Evolutionary conservation across 2,113 vertebrate species (phyloP).

Genomic region (Rostratula benghalensis): DNA sequence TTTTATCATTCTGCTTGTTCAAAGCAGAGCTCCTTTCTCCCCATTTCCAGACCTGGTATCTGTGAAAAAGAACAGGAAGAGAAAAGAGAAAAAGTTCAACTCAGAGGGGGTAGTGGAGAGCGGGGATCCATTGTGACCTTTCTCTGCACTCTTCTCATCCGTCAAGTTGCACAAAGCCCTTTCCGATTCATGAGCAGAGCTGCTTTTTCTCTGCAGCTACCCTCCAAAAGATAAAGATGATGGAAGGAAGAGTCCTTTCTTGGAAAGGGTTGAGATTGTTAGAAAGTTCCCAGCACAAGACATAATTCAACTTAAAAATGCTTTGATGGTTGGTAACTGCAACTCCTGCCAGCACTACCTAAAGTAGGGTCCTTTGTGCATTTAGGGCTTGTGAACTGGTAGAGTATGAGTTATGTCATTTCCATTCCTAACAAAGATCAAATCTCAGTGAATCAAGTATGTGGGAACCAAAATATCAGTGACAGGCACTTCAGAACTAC

Average conservation of each 20-base stretch:
- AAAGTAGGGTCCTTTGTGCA: not conserved
- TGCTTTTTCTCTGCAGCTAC: not conserved
- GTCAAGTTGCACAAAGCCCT: not conserved
- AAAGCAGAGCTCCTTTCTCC: not conserved
- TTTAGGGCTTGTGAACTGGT: not conserved
- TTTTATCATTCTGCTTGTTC: not conserved
- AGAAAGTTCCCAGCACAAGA: not conserved
- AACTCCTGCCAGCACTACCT: not conserved
- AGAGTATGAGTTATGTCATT: not conserved
- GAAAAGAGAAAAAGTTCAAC: not conserved
- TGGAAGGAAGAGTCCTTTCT: not conserved
- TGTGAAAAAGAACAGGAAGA: not conserved
- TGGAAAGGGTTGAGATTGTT: not conserved
- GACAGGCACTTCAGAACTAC: not conserved
- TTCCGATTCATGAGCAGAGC: not conserved
- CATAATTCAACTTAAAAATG: not conserved
- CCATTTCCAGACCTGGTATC: not conserved
- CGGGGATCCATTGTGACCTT: not conserved
- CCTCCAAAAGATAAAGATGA: not conserved
- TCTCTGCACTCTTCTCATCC: not conserved
- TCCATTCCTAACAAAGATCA: not conserved
- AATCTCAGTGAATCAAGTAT: not conserved
- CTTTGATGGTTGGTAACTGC: not conserved
- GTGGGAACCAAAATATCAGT: not conserved
- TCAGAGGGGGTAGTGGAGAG: not conserved